Conservation (phyloP, 2,888 invertebrate species). For the Pseudococcus longispinus region DNA sequence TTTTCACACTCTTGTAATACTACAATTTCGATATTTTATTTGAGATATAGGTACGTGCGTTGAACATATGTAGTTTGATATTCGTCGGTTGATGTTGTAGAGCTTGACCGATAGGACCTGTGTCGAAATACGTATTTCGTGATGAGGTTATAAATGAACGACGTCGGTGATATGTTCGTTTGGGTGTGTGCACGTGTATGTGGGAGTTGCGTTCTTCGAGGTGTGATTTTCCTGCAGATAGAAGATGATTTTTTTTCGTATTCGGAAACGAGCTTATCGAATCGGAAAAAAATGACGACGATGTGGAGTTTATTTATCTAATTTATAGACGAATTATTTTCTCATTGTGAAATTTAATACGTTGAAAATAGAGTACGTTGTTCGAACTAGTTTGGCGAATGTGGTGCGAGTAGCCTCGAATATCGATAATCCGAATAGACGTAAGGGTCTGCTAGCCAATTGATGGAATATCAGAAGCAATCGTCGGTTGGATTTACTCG, state of each 20-base stretch:
- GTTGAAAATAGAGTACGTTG: background rate
- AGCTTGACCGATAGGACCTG: background rate
- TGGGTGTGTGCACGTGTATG: background rate
- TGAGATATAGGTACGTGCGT: background rate
- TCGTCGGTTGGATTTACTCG: background rate
- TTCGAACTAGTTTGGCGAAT: background rate
- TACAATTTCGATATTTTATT: slow-evolving; percentile 32
- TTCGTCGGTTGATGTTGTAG: background rate
- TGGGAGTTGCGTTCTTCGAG: background rate
- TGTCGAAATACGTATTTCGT: background rate
- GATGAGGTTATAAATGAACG: background rate
- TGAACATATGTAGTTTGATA: slow-evolving; percentile 17
- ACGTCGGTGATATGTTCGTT: background rate
- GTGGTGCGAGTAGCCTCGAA: background rate
- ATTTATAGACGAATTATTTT: background rate
- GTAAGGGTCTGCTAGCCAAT: background rate
- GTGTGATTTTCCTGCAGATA: background rate
- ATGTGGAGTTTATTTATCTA: background rate
- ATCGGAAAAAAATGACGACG: background rate
- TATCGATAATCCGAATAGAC: background rate
- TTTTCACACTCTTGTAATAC: background rate
- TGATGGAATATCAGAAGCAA: background rate
- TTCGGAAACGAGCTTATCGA: background rate
- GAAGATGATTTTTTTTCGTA: background rate
- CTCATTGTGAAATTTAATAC: background rate